Evolutionary conservation across 2,113 vertebrate genomes (phyloP), one percentile per base, ranked within the genome.

Genomic region (Austrofundulus limnaeus): DNA sequence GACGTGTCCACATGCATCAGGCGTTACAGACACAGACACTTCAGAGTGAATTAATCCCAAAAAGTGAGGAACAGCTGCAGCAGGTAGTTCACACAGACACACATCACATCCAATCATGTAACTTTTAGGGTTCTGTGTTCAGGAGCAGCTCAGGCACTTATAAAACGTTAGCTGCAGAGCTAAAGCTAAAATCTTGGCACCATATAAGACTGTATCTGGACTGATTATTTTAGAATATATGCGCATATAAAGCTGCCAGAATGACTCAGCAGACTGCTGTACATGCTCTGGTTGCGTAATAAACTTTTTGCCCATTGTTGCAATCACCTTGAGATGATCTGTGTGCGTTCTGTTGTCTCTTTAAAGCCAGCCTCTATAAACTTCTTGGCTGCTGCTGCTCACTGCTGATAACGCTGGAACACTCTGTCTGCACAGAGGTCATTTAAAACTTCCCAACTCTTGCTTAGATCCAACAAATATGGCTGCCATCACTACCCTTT

Each of bases 401-500:
- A 37, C 45, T n/a, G 55, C 31, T 8, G 46, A 74, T 70, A 77
- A 53, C 48, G 70, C 52, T 61, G 46, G 72, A 74, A 61, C 39
- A 70, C 45, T 67, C 57, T 64, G 70, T 69, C 52, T 23, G 61
- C 41, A 59, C 57, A 71, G 24, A 68, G 68, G 72, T 72, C 75
- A 73, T 8, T 62, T 39, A 57, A 65, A 64, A 62, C 66, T 73
- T 73, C 43, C 31, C 60, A 70, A 48, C 15, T 43, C 56, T 77
- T 58, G 42, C 66, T 73, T 71, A 48, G 61, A 77, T 70, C 77
- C 80, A 66, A 73, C 58, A 68, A 72, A 77, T 68, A 51, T 72
- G 68, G 24, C 56, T 68, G 66, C 61, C 61, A 66, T 72, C 55
- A 55, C 25, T 12, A 14, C 55, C 24, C 31, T 61, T 53, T 69